phyloP scores from a whole-genome alignment of 2,113 vertebrate species.

The Catharus minimus region DNA sequence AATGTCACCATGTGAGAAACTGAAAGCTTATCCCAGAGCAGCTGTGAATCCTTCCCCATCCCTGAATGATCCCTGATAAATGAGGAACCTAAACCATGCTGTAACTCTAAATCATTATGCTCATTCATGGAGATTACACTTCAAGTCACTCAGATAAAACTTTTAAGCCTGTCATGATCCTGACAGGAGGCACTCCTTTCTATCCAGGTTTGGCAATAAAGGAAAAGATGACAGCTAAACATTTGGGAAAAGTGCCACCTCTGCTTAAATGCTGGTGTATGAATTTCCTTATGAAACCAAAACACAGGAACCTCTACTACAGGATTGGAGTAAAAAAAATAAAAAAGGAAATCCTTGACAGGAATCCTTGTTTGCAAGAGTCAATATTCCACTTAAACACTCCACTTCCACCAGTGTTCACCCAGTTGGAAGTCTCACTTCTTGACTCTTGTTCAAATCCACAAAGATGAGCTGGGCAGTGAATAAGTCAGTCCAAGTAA shows the following conservation, averaged over 20 bases:
- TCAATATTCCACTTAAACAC: neutral
- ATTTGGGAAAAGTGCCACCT: neutral
- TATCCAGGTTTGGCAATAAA: neutral
- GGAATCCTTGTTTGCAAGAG: neutral
- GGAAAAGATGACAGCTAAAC: neutral
- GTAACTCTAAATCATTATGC: neutral
- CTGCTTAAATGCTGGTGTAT: neutral
- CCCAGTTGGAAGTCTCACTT: neutral
- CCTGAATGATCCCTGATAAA: neutral
- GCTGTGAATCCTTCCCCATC: neutral
- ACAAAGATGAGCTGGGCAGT: neutral
- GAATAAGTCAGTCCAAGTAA: neutral
- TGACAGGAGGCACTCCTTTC: neutral
- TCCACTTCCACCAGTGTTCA: neutral
- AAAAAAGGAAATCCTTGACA: neutral
- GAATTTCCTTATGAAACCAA: neutral
- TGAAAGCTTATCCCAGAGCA: neutral
- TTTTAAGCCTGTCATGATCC: neutral
- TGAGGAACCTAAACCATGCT: neutral
- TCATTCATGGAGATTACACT: neutral
- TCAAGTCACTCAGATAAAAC: neutral
- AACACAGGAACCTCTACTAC: neutral
- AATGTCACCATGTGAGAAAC: neutral
- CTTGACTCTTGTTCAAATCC: neutral
- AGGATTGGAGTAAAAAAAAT: neutral